phyloP scores from a whole-genome alignment of 2,113 vertebrate species.

The Misgurnus mizolepis region DNA sequence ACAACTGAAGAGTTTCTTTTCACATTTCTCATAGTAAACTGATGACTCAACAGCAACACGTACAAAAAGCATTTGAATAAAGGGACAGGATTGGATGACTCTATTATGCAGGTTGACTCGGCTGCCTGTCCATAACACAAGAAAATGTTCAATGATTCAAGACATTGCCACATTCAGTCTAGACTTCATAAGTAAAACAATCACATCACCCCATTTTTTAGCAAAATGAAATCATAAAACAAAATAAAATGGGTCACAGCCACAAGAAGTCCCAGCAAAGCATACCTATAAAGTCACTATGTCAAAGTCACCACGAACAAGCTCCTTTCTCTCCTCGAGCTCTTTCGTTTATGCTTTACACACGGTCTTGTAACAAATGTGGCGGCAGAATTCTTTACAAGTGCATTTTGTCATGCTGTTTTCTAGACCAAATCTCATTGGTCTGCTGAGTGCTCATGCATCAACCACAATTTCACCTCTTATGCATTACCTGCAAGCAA shows the following conservation, averaged over 20 bases:
- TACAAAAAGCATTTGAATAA: neutral
- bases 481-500: constrained; percentile 19
- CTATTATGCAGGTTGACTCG: neutral
- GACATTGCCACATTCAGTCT: neutral
- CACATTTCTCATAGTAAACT: neutral
- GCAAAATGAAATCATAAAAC: neutral
- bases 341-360: constrained; percentile 27
- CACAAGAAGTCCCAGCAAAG: constrained; percentile 18
- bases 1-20: neutral
- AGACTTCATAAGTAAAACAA: neutral
- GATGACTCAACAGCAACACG: neutral
- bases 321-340: constrained; percentile 11
- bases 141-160: neutral
- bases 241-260: constrained; percentile 31
- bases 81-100: neutral
- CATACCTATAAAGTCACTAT: constrained; percentile 25
- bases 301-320: constrained; percentile 29
- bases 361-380: constrained; percentile 32
- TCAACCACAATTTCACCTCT: constrained; percentile 42
- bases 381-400: constrained; percentile 34
- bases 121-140: neutral
- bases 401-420: constrained; percentile 43
- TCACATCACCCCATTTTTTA: neutral
- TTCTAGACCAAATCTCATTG: constrained; percentile 34
- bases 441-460: constrained; percentile 35